Base-by-base conservation (phyloP, 2,888 invertebrate genomes). In the Byasa hedistus region DNA sequence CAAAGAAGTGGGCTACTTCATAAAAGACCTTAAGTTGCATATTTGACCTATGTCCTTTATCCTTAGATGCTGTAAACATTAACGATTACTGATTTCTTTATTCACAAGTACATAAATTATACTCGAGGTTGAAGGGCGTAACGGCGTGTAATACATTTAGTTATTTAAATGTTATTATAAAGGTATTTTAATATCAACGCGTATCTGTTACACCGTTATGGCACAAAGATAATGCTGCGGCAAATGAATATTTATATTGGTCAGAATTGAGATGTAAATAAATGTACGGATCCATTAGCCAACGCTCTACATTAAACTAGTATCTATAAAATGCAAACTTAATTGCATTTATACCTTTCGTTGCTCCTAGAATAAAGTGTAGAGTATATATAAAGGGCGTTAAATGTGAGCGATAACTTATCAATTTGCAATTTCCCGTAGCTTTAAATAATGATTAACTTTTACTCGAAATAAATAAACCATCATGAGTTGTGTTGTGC, bases 181-280 rank as follows among this genome's bases (percentile, higher is more conserved):
- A 76, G 72, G 69, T 73, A 75, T 73, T 73, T 76, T 75, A 76
- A 76, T 79, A 74, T 71, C 72, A 69, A 77, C 73, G 73, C 75
- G 72, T 78, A 77, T 80, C 76, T 77, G 77, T 78, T 76, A 79
- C 74, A 77, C 77, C 74, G 79, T 79, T 84, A 83, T 82, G 81
- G 77, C 75, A 75, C 76, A 77, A 75, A 82, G 82, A 83, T 84
- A 82, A 81, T 80, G 75, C 73, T 75, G 74, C 75, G 71, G 75
- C 73, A 71, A 76, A 85, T 86, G 81, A 87, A 85, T 84, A 86
- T 86, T 83, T 83, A 84, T 85, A 83, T 79, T 78, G 74, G 68
- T 72, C 72, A 75, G 74, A 81, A 87, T 86, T 83, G 79, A 86
- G 83, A 85, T 85, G 84, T 85, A 81, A 84, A 84, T 86, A 81